Evolutionary conservation across 2,113 vertebrate species (phyloP).

Genomic region (Rhinolophus sinicus): DNA sequence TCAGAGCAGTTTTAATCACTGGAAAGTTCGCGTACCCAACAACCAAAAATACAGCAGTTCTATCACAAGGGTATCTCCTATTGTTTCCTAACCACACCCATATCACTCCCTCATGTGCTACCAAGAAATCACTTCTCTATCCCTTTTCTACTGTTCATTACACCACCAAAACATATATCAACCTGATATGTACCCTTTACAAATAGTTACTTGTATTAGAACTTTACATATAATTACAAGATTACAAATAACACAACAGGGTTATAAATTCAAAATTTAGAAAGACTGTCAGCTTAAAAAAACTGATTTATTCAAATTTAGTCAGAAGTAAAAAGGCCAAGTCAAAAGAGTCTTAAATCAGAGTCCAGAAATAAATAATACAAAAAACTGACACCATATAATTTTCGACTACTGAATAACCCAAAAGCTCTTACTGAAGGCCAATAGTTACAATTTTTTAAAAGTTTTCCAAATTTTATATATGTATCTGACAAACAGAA

Average conservation of each 20-base stretch:
- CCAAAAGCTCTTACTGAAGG: background rate
- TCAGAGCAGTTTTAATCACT: background rate
- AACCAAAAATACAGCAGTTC: background rate
- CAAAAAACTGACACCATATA: background rate
- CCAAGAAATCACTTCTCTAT: background rate
- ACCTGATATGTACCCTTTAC: background rate
- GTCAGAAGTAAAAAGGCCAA: background rate
- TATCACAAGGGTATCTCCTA: background rate
- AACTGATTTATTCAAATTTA: background rate
- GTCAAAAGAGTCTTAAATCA: background rate
- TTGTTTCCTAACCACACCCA: background rate
- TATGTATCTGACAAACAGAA: background rate
- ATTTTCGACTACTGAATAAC: background rate
- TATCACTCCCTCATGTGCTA: background rate
- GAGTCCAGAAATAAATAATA: background rate
- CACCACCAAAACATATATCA: background rate
- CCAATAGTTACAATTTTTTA: background rate
- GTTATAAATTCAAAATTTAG: background rate
- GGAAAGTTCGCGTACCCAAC: background rate
- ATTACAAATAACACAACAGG: background rate
- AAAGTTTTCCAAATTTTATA: conserved; percentile 22
- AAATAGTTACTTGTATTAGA: background rate
- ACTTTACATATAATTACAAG: conserved; percentile 14
- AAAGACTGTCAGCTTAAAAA: background rate
- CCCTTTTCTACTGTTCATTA: background rate